Conservation (phyloP, 2,113 vertebrate genomes). For the Chionodraco myersi region DNA sequence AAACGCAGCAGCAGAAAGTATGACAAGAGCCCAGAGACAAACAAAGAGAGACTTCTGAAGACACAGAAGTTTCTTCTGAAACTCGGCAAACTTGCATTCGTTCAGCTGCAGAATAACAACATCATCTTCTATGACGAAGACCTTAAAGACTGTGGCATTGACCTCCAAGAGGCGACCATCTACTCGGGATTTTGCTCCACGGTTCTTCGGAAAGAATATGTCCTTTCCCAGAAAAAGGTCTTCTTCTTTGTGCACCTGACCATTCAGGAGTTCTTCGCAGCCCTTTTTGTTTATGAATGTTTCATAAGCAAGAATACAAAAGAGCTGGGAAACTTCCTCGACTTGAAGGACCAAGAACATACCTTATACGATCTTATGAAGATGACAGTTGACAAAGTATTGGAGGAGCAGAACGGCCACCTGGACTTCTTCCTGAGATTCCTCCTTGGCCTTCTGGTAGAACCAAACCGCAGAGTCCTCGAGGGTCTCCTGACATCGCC, state of each 20-base stretch:
- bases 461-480: constrained; percentile 46
- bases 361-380: constrained; percentile 57
- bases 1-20: constrained; percentile 52
- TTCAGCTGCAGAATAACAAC: constrained; percentile 52
- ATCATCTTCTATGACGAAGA: constrained; percentile 70
- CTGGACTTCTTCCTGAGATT: constrained; percentile 63
- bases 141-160: constrained; percentile 43
- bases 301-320: constrained; percentile 48
- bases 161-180: constrained; percentile 4
- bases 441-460: constrained; percentile 59
- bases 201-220: constrained; percentile 23
- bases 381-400: constrained; percentile 52
- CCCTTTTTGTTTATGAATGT: constrained; percentile 63
- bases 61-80: constrained; percentile 56
- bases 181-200: constrained; percentile 53
- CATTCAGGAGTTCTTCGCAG: constrained; percentile 75
- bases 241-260: constrained; percentile 71
- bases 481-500: constrained; percentile 35
- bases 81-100: constrained; percentile 70
- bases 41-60: neutral
- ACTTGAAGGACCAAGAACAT: constrained; percentile 26
- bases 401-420: constrained; percentile 52
- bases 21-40: neutral
- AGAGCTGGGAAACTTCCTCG: constrained; percentile 29
- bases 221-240: constrained; percentile 42